These are phyloP conservation scores for Steinernema khuongi DNA, from an alignment of 1,140 invertebrate species.

Conservation along the genomic window DNA sequence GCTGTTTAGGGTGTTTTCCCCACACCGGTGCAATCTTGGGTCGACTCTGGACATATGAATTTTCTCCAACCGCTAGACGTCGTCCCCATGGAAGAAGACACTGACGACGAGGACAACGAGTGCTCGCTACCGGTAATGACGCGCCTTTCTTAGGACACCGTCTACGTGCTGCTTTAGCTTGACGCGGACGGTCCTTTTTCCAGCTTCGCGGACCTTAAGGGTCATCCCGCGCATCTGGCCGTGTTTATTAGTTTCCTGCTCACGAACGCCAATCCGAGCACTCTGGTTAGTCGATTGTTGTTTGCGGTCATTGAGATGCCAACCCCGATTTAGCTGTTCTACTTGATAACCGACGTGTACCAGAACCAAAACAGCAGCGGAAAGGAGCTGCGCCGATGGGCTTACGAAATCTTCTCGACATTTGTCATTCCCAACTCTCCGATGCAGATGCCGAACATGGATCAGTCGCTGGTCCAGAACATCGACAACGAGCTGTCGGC, in stretches of 20 bases:
- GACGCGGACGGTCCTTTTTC: conserved; percentile 36
- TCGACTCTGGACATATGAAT: conserved; percentile 7
- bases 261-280: conserved; percentile 72
- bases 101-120: conserved; percentile 36
- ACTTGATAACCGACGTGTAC: conserved; percentile 78
- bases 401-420: conserved; percentile 91
- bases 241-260: conserved; percentile 83
- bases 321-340: conserved; percentile 68
- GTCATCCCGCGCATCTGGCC: conserved; percentile 74
- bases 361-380: conserved; percentile 69
- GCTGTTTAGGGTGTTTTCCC: not conserved
- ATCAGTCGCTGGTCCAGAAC: conserved; percentile 48
- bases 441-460: conserved; percentile 64
- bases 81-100: conserved; percentile 21
- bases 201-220: conserved; percentile 50
- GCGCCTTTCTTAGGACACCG: not conserved
- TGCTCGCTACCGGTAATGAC: conserved; percentile 26
- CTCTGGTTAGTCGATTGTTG: conserved; percentile 54
- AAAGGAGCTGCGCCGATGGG: conserved; percentile 89
- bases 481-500: conserved; percentile 48
- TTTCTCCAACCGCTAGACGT: not conserved
- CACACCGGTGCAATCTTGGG: conserved; percentile 11
- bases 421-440: conserved; percentile 83
- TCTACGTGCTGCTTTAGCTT: conserved; percentile 36
- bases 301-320: not conserved